phyloP scores from a whole-genome alignment of 2,797 vertebrate genomes.

The Dendrocincla tyrannina region DNA sequence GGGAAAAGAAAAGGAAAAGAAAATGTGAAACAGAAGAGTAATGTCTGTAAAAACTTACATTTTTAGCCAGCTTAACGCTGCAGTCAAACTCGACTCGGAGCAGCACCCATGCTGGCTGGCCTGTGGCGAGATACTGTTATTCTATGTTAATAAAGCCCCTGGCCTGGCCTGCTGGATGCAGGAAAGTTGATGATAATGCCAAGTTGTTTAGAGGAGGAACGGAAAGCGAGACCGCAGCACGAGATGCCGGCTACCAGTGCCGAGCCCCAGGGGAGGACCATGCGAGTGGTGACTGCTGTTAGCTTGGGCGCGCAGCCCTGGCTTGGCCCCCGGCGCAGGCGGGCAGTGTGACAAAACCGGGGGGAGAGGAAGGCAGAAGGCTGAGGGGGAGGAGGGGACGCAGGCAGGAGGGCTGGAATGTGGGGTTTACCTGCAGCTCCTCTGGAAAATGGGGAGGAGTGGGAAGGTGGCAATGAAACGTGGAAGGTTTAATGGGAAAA shows the following conservation, averaged over 20 bases:
- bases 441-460: background rate
- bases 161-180: background rate
- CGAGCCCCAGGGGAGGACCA: background rate
- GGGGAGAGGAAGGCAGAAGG: background rate
- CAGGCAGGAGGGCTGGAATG: background rate
- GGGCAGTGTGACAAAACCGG: background rate
- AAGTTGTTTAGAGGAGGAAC: background rate
- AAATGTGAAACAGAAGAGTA: conserved; percentile 24
- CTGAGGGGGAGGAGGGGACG: accelerated
- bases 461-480: background rate
- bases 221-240: background rate
- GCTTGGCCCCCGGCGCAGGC: background rate
- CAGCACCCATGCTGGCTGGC: conserved; percentile 21
- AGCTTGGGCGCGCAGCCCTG: background rate
- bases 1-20: background rate
- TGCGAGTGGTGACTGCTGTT: background rate
- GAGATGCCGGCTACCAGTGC: background rate
- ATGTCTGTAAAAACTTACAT: conserved; percentile 26
- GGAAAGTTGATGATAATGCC: background rate
- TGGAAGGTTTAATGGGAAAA: background rate
- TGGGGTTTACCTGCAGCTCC: background rate
- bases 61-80: conserved; percentile 4
- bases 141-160: background rate
- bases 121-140: background rate
- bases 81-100: background rate